phyloP scores from a whole-genome alignment of 1,140 invertebrate genomes.

The Reticulitermes speratus region DNA sequence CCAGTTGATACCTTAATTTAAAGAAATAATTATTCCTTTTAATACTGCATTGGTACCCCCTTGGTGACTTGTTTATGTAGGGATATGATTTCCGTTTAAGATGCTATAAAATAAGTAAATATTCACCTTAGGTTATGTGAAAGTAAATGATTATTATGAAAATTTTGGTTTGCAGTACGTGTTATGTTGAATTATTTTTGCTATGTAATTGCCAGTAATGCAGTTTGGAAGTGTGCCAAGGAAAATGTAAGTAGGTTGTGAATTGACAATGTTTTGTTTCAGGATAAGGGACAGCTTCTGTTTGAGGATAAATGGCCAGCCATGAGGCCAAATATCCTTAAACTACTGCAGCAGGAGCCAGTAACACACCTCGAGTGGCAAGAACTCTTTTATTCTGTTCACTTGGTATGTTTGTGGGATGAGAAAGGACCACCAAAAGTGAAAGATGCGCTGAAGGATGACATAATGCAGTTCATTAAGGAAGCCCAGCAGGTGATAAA shows the following conservation, averaged over 20 bases:
- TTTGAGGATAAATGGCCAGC: slow-evolving; percentile 96
- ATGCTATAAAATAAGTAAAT: too few relatives aligned
- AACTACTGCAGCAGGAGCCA: slow-evolving; percentile 87
- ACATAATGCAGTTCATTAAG: slow-evolving; percentile 93
- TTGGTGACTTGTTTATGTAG: not conserved
- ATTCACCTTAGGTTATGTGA: too few relatives aligned
- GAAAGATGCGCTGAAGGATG: slow-evolving; percentile 83
- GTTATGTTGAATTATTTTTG: not conserved
- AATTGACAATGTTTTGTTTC: slow-evolving; percentile 38
- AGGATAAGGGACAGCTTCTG: slow-evolving; percentile 65
- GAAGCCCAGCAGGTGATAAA: slow-evolving; percentile 76
- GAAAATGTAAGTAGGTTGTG: not conserved
- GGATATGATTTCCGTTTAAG: not conserved
- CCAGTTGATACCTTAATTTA: not conserved
- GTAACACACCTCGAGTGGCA: slow-evolving; percentile 96
- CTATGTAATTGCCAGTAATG: not conserved
- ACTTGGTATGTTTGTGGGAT: slow-evolving; percentile 94
- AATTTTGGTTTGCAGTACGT: not conserved
- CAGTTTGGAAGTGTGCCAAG: not conserved
- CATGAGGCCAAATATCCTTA: slow-evolving; percentile 91
- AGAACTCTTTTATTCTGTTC: slow-evolving; percentile 93
- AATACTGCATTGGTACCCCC: not conserved
- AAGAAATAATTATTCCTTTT: not conserved
- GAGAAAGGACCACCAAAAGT: slow-evolving; percentile 90
- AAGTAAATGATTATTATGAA: too few relatives aligned